Evolutionary conservation across 2,888 invertebrate genomes (phyloP).

Genomic region (Mimachlamys varia): DNA sequence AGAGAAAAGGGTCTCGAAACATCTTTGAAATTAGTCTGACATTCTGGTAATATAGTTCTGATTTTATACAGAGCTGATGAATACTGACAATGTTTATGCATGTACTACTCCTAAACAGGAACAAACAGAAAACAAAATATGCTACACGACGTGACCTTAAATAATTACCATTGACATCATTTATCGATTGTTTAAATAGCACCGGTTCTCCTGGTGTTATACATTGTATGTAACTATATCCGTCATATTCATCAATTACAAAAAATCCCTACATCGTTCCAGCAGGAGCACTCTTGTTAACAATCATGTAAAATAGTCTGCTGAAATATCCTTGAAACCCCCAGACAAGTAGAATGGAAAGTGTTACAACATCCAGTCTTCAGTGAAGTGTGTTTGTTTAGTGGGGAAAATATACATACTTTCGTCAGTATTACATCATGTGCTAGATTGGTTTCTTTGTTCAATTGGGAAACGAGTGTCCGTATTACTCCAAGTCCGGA

Average conservation of each 20-base stretch:
- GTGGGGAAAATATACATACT: background rate
- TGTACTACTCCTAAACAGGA: too few relatives aligned
- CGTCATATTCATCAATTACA: background rate
- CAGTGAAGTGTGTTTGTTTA: background rate
- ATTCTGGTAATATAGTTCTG: too few relatives aligned
- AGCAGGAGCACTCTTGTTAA: background rate
- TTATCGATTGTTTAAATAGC: background rate
- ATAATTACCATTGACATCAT: background rate
- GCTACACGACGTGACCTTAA: background rate
- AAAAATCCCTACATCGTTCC: background rate
- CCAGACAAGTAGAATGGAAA: conserved; percentile 5
- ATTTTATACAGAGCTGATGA: background rate
- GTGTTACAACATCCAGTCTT: background rate
- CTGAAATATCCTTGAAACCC: background rate
- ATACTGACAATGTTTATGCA: background rate
- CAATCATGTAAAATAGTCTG: background rate
- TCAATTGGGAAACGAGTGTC: background rate
- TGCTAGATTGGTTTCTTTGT: background rate
- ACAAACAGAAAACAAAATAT: background rate
- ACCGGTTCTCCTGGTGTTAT: too few relatives aligned
- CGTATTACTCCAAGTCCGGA: background rate
- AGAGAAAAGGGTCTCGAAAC: too few relatives aligned
- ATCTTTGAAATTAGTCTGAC: too few relatives aligned
- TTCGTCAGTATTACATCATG: conserved; percentile 10
- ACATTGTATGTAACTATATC: background rate